These are phyloP conservation scores for Bubo blakistoni DNA, from an alignment of 2,113 vertebrate species.

Conservation along the genomic window DNA sequence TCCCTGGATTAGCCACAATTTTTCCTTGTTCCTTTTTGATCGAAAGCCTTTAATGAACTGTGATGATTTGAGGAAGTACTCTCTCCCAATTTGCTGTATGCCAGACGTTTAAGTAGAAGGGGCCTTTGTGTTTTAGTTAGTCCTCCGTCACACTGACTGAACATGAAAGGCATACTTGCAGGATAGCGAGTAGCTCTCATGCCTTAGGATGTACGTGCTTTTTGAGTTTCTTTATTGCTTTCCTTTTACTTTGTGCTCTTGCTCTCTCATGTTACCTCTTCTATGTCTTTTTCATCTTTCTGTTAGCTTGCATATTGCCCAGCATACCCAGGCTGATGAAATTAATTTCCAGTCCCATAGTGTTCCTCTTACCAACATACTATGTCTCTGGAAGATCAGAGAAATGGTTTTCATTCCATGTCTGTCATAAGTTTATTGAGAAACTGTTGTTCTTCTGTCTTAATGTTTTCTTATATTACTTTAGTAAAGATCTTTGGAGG, in stretches of 20 bases:
- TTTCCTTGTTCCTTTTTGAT: not conserved
- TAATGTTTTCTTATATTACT: not conserved
- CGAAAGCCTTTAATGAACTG: conserved; percentile 5
- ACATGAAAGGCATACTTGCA: not conserved
- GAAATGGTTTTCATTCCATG: not conserved
- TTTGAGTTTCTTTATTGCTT: not conserved
- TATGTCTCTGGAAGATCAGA: not conserved
- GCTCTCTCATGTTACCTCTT: not conserved
- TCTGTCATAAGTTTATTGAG: not conserved
- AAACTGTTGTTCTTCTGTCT: not conserved
- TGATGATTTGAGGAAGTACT: not conserved
- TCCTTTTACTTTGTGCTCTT: not conserved
- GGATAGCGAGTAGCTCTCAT: not conserved
- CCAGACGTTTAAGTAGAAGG: not conserved
- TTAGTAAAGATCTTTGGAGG: not conserved
- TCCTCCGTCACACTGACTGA: conserved; percentile 1
- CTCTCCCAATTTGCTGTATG: not conserved
- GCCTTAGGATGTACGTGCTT: not conserved
- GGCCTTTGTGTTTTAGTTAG: conserved; percentile 3
- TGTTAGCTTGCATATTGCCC: not conserved
- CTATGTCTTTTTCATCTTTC: not conserved
- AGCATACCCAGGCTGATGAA: not conserved
- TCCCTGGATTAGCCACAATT: not conserved
- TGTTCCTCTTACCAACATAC: not conserved
- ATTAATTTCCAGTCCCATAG: not conserved